phyloP scores from a whole-genome alignment of 1,140 invertebrate genomes.

The Drosophila pectinifera region DNA sequence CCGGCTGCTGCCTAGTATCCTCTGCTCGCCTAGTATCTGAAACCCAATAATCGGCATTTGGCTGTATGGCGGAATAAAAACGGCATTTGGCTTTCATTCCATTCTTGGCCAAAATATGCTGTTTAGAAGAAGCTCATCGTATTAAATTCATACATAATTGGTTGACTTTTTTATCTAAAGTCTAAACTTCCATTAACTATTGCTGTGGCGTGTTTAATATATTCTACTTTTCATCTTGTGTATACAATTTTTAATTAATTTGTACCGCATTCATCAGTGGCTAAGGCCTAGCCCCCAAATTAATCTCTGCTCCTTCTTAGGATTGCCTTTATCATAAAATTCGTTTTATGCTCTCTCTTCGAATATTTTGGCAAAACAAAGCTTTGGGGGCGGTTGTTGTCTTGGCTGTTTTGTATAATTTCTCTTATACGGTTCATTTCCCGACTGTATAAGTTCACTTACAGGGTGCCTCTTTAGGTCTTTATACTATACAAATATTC shows the following conservation, averaged over 20 bases:
- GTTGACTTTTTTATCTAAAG: too few relatives aligned
- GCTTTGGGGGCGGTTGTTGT: constrained; percentile 4
- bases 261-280: constrained; percentile 10
- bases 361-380: not conserved
- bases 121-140: too few relatives aligned
- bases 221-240: not conserved
- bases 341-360: not conserved
- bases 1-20: too few relatives aligned
- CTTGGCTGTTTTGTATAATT: not conserved
- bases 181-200: too few relatives aligned
- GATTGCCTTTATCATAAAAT: constrained; percentile 13
- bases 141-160: too few relatives aligned
- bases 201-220: not conserved
- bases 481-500: not conserved
- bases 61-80: too few relatives aligned
- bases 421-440: constrained; percentile 7
- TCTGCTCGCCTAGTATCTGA: too few relatives aligned
- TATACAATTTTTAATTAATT: not conserved
- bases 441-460: not conserved
- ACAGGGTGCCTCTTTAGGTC: constrained; percentile 14
- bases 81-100: too few relatives aligned
- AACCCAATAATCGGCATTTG: too few relatives aligned
- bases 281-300: not conserved
- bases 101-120: too few relatives aligned
- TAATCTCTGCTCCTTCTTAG: not conserved